Conservation (phyloP, 1,140 invertebrate species). For the Homarus americanus region DNA sequence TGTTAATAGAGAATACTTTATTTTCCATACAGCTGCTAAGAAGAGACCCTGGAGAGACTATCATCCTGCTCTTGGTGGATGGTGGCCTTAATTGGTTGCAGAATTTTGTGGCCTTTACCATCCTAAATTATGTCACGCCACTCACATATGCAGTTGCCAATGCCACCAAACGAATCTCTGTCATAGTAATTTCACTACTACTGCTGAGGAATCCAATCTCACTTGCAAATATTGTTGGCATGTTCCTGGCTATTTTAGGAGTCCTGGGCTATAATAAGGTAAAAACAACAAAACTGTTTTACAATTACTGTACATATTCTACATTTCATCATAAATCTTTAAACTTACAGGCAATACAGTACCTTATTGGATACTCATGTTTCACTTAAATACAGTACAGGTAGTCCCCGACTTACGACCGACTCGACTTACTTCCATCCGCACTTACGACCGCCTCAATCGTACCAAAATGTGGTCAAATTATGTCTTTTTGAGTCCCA, state of each 20-base stretch:
- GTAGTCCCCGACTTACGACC: no score
- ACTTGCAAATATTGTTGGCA: conserved; percentile 91
- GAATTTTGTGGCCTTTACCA: conserved; percentile 96
- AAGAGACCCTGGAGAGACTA: conserved; percentile 76
- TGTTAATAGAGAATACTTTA: background rate
- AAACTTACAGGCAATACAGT: no score
- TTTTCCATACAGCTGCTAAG: conserved; percentile 76
- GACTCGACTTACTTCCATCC: no score
- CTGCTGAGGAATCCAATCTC: conserved; percentile 96
- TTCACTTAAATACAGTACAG: no score
- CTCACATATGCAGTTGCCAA: conserved; percentile 97
- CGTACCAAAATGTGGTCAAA: no score
- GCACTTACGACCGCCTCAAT: no score
- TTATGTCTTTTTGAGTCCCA: no score
- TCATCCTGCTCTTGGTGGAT: conserved; percentile 86
- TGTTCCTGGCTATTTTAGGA: conserved; percentile 93
- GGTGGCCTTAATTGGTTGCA: conserved; percentile 95
- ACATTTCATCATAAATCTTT: no score
- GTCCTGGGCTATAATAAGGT: conserved; percentile 91
- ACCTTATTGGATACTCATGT: no score
- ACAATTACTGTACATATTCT: no score
- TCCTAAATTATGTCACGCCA: conserved; percentile 91
- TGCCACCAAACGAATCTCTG: conserved; percentile 96
- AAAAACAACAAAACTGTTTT: no score
- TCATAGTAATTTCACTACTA: conserved; percentile 93